Base-by-base conservation (phyloP, 2,888 invertebrate genomes). In the Lycaena phlaeas region DNA sequence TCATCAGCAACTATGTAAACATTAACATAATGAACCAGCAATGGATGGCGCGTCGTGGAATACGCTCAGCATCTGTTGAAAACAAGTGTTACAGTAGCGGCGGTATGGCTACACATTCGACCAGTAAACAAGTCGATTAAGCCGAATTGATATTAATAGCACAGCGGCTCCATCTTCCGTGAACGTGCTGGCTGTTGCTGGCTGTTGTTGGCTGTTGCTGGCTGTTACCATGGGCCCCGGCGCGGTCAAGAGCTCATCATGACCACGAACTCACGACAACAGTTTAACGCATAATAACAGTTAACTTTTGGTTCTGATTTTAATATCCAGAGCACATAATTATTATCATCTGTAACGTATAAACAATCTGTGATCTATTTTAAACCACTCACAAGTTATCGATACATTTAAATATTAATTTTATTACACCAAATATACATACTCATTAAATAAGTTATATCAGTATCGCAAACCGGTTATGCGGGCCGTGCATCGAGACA, bases 381-480 rank as follows among this genome's bases (percentile, higher is more conserved):
- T 9, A 9, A 22, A 22, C 22, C 22, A 17, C 4, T 12, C 7
- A 5, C 18, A 9, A 22, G 12, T 34, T 31, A 31, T 31, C 31
- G 10, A 31, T 31, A 31, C 15, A 31, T 31, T 34, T 22, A 22
- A 34, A 34, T 22, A 34, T 34, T 34, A 34, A 34, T 34, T 18
- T 34, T 18, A 18, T 12, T 22, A 22, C 34, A 15, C 2, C 22
- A 9, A 34, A 34, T 22, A 9, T 22, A 34, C 34, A 18, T 12
- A 22, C 34, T 34, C 12, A 18, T 12, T 34, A 29, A 14, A 29
- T 1, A 27, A n/a, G 22, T 9, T 22, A 22, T 27, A 14, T 18
- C 34, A 22, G 12, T 34, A 34, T 34, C 34, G 34, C 34, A 22
- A 34, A 34, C 34, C 22, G 34, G 34, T 34, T 34, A 12, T 34